Base-by-base conservation (phyloP, 2,888 invertebrate genomes). In the Muscina levida region DNA sequence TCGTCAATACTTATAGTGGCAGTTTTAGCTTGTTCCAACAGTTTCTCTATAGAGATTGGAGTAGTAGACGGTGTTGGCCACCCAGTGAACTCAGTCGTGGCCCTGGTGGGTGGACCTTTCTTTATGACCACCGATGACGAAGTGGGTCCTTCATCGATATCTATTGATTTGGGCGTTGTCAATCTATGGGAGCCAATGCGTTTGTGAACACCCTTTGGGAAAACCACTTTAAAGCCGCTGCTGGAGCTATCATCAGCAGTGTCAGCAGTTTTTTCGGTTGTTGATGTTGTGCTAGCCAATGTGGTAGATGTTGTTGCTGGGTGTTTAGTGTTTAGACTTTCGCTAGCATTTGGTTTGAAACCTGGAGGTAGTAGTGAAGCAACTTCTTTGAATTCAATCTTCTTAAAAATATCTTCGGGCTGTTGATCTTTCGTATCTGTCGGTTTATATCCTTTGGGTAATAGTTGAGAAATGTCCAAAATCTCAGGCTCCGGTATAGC, bases 11-110 rank as follows among this genome's bases (percentile, higher is more conserved):
- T 87, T 0, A 92, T 90, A 0, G 93, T 92, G 10, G 92, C 92
- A 1, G 94, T 93, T 0, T 94, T 93, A 85, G 91, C 92, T 83
- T 92, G 92, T 89, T 95, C 95, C 65, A 96, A 87, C 6, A 95
- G 91, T 87, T 95, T 95, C 87, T 96, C 96, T 75, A 96, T 95
- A 0, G 96, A 96, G 84, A 96, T 94, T 0, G 96, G 96, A 0
- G 96, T 96, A 0, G 97, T 96, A 0, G 97, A 95, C 5, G 96
- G 94, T 0, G 96, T 95, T 11, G 97, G 96, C 97, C 97, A 97
- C 15, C 97, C 97, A 13, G 96, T 97, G 85, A 97, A 97, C 89
- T 96, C 96, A 17, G 97, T 97, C 8, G 96, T 95, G 22, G 94
- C 95, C 93, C 97, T 94, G 22, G 93, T 93, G 0, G 97, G 97